Evolutionary conservation across 2,888 invertebrate genomes (phyloP).

Genomic region (Lathronympha strigana): DNA sequence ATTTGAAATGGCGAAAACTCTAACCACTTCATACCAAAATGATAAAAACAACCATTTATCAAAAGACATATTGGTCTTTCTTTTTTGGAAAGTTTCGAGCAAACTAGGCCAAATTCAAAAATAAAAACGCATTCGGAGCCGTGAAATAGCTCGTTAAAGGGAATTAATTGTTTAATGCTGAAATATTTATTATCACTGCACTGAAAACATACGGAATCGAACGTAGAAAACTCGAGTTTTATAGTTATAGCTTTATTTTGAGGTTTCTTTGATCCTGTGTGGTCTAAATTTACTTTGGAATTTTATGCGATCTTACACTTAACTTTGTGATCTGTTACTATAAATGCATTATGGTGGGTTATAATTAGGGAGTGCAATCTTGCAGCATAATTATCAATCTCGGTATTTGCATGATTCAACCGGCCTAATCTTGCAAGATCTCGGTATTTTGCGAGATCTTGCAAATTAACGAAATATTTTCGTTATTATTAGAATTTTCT

Average conservation of each 20-base stretch:
- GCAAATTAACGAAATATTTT: too few species aligned
- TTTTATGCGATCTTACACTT: slow-evolving; percentile 34
- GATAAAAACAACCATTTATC: slow-evolving; percentile 37
- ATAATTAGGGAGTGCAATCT: background rate
- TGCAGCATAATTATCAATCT: too few species aligned
- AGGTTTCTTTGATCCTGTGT: slow-evolving; percentile 75
- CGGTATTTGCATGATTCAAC: too few species aligned
- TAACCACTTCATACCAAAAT: slow-evolving; percentile 25
- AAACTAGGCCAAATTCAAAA: slow-evolving; percentile 50
- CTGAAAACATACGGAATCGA: slow-evolving; percentile 68
- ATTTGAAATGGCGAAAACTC: slow-evolving; percentile 26
- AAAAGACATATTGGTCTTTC: slow-evolving; percentile 30
- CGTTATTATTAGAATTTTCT: too few species aligned
- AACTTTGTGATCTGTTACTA: slow-evolving; percentile 5
- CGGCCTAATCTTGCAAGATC: too few species aligned
- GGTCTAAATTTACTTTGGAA: slow-evolving; percentile 54
- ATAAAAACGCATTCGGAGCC: slow-evolving; percentile 55
- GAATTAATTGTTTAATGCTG: slow-evolving; percentile 68
- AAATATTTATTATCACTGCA: slow-evolving; percentile 76
- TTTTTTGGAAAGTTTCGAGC: slow-evolving; percentile 26
- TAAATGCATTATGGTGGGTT: background rate
- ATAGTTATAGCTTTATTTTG: slow-evolving; percentile 63
- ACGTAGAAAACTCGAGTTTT: slow-evolving; percentile 70
- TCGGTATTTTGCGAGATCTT: too few species aligned
- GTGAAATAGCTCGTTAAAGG: slow-evolving; percentile 62